These are phyloP conservation scores for Ganaspis sp. DNA, from an alignment of 1,140 invertebrate genomes.

Conservation along the genomic window DNA sequence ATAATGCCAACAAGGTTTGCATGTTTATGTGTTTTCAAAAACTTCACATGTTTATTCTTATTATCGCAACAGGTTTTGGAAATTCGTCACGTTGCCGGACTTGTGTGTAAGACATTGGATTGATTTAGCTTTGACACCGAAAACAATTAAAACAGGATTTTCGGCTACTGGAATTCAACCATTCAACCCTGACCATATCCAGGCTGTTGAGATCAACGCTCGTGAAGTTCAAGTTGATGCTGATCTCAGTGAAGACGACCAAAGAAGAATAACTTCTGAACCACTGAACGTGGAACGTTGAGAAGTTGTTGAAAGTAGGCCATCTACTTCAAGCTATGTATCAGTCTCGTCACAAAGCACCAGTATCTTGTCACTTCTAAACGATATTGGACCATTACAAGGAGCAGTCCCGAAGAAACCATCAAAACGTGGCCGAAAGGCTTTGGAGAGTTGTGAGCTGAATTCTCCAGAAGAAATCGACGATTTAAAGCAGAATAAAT, in stretches of 20 bases:
- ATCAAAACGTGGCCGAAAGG: slow-evolving; percentile 1
- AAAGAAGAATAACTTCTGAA: neutral
- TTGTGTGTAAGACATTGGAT: neutral
- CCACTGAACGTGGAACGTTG: neutral
- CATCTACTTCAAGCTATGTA: neutral
- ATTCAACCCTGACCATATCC: neutral
- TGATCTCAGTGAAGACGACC: neutral
- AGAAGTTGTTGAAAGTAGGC: neutral
- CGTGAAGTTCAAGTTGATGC: neutral
- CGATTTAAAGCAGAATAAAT: neutral
- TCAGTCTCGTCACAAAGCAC: neutral
- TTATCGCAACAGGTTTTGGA: no score
- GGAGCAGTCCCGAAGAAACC: neutral
- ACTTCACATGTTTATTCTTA: neutral
- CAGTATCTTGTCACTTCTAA: neutral
- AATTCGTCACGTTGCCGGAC: no score
- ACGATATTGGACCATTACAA: slow-evolving; percentile 7
- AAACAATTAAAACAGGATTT: neutral
- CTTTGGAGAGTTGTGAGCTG: neutral
- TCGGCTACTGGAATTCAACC: neutral
- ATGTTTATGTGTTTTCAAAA: neutral
- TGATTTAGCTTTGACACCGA: neutral
- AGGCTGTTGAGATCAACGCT: no score
- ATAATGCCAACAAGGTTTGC: neutral
- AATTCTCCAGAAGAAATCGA: slow-evolving; percentile 13